Evolutionary conservation across 1,140 invertebrate species (phyloP).

Genomic region (Brachionus plicatilis): DNA sequence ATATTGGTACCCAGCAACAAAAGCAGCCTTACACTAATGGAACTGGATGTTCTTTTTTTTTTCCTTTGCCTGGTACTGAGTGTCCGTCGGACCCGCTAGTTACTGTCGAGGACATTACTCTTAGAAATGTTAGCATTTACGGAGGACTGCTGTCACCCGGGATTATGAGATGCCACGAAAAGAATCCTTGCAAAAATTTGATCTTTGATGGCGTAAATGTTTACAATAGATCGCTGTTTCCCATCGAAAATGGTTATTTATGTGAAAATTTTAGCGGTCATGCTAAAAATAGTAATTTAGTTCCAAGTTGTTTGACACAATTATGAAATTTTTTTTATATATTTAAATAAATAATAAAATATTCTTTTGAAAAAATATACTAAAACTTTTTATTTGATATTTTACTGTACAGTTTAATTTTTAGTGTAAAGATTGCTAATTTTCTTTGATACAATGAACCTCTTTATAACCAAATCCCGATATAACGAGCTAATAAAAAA

Average conservation of each 20-base stretch:
- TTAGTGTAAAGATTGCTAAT: too few species aligned
- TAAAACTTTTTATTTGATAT: too few species aligned
- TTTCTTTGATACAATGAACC: too few species aligned
- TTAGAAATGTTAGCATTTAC: constrained; percentile 17
- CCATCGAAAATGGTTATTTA: background rate
- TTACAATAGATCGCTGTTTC: background rate
- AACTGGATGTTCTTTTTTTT: constrained; percentile 28
- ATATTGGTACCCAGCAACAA: constrained; percentile 19
- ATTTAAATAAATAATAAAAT: background rate
- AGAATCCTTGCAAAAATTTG: constrained; percentile 7
- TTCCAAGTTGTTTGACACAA: background rate
- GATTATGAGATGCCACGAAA: background rate
- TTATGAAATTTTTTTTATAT: background rate
- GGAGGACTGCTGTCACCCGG: background rate
- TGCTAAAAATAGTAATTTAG: background rate
- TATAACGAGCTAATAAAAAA: too few species aligned
- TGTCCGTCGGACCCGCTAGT: background rate
- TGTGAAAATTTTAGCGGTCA: constrained; percentile 15
- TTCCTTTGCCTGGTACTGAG: background rate
- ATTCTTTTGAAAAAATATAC: background rate
- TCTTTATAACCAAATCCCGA: too few species aligned
- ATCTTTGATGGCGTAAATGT: constrained; percentile 8
- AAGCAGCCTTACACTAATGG: background rate
- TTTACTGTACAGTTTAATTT: too few species aligned
- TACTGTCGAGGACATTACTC: background rate